These are phyloP conservation scores for Columba livia DNA, from an alignment of 2,113 vertebrate genomes.

Conservation along the genomic window DNA sequence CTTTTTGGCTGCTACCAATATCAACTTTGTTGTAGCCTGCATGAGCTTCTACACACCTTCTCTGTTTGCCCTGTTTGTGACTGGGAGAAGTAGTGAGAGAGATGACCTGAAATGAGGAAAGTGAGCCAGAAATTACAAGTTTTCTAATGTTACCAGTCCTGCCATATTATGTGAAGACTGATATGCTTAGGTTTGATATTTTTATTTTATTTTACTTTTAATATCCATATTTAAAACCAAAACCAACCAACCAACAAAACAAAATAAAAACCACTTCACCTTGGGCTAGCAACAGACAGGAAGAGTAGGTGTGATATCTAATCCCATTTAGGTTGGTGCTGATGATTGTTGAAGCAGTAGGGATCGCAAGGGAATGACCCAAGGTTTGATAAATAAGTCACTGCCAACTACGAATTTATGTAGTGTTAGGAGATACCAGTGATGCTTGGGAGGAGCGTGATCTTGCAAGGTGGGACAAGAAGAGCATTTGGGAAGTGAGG, in stretches of 20 bases:
- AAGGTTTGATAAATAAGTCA: neutral
- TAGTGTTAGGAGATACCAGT: neutral
- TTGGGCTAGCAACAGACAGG: neutral
- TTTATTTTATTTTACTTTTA: neutral
- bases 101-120: neutral
- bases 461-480: neutral
- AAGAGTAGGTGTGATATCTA: neutral
- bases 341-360: neutral
- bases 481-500: neutral
- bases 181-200: neutral
- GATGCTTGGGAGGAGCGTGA: neutral
- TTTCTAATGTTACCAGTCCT: neutral
- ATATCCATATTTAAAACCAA: neutral
- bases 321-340: too few relatives aligned
- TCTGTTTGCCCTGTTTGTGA: neutral
- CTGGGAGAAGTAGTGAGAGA: neutral
- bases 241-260: neutral
- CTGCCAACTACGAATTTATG: neutral
- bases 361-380: neutral
- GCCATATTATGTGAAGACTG: neutral
- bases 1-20: neutral
- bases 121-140: neutral
- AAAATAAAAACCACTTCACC: neutral
- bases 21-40: neutral
- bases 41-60: neutral